These are phyloP conservation scores for Hiodon alosoides DNA, from an alignment of 2,113 vertebrate species.

Conservation along the genomic window DNA sequence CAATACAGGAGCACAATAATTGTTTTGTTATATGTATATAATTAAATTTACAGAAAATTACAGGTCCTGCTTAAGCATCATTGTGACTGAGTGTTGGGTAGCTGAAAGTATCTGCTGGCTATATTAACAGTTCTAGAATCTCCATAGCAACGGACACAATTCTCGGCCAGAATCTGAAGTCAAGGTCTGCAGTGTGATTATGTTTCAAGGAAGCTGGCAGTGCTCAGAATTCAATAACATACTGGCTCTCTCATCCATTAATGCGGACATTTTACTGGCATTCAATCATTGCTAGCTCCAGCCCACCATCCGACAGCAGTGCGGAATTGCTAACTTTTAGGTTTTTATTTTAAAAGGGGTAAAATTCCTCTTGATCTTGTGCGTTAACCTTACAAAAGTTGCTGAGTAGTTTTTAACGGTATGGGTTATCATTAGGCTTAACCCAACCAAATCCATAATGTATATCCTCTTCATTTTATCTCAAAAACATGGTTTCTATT, in stretches of 20 bases:
- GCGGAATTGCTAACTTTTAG: background rate
- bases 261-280: background rate
- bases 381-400: too few species aligned
- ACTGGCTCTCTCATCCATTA: background rate
- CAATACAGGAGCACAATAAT: background rate
- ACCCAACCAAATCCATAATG: too few species aligned
- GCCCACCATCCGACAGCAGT: background rate
- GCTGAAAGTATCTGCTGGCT: background rate
- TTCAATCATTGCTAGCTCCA: background rate
- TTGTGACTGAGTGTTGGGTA: background rate
- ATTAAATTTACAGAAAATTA: background rate
- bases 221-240: background rate
- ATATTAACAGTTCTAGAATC: constrained; percentile 3
- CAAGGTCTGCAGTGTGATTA: constrained; percentile 10
- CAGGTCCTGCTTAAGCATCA: background rate
- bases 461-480: too few species aligned
- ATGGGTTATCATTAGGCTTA: too few species aligned
- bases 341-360: background rate
- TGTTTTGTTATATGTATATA: background rate
- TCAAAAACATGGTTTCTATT: too few species aligned
- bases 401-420: too few species aligned
- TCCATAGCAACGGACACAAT: constrained; percentile 23
- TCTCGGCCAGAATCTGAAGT: background rate
- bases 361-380: background rate
- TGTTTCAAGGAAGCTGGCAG: background rate